Base-by-base conservation (phyloP, 2,888 invertebrate species). In the Drosophila prostipennis region DNA sequence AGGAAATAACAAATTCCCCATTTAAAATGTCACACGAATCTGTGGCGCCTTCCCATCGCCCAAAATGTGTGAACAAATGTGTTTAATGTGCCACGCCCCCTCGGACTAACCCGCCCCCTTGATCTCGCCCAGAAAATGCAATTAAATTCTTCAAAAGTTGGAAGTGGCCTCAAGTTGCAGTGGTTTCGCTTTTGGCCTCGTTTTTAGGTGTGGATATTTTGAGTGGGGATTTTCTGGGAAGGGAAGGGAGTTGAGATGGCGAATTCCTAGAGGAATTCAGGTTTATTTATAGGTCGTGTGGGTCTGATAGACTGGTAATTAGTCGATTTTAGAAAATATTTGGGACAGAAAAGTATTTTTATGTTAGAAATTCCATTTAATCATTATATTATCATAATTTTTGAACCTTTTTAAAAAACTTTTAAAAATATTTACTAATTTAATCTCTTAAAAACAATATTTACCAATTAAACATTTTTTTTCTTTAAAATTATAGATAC, bases 1-100 rank as follows among this genome's bases (percentile, higher is more conserved):
- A 46, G 39, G 69, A 42, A 69, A 56, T 45, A 56, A 57, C 69
- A 68, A 68, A 68, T 67, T 48, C 53, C 19, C 45, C 51, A 56
- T 70, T 69, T 69, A 46, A 68, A 61, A 69, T 69, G 53, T 49
- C 59, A 52, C 46, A 53, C 29, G 26, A 48, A 64, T 42, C 48
- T 40, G 32, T 48, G 48, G 48, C 48, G 48, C 48, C n/a, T 29
- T 39, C 29, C 6, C 51, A 13, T 16, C 16, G 26, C 23, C 19
- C 32, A 11, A 46, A 67, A 57, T 52, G 67, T 69, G 70, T 69
- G 69, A 72, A 43, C 73, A 49, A 72, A 72, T 71, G 72, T 55
- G 49, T 46, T 51, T 26, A 46, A 23, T 37, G 51, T 36, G 51
- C 40, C 42, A 42, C 68, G 36, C 55, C 49, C 40, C 39, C 29